Evolutionary conservation across 2,797 vertebrate species (phyloP).

Genomic region (Brachymystax lenok): DNA sequence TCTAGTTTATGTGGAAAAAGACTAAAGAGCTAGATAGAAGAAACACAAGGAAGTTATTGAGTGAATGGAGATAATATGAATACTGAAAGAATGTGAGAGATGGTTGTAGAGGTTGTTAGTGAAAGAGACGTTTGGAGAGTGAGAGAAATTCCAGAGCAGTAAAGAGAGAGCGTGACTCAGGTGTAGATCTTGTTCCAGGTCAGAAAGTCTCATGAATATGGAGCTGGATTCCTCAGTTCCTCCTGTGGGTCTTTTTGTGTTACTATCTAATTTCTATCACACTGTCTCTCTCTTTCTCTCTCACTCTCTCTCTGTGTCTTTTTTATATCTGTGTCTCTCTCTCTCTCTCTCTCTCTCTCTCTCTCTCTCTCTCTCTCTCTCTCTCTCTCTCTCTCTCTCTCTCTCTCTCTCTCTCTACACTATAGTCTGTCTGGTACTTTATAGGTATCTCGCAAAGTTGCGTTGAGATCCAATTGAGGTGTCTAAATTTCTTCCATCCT

Average conservation of each 20-base stretch:
- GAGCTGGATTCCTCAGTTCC: neutral
- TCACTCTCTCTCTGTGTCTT: neutral
- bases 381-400: slow-evolving; percentile 20
- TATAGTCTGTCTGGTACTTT: neutral
- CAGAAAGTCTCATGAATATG: slow-evolving; percentile 18
- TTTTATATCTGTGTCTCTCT: neutral
- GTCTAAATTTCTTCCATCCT: neutral
- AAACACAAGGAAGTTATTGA: neutral
- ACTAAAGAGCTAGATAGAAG: slow-evolving; percentile 19
- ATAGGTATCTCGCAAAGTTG: neutral
- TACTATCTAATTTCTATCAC: neutral
- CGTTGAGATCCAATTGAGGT: too few relatives aligned
- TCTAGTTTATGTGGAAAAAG: slow-evolving; percentile 18
- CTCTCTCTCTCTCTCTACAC: slow-evolving; percentile 4
- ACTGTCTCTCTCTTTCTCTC: slow-evolving; percentile 5
- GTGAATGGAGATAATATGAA: slow-evolving; percentile 8
- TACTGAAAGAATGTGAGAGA: neutral
- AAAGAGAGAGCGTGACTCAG: slow-evolving; percentile 6
- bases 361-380: slow-evolving; percentile 19
- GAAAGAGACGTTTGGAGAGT: neutral
- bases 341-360: slow-evolving; percentile 11
- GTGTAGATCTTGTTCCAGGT: slow-evolving; percentile 18
- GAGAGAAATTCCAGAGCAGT: slow-evolving; percentile 15
- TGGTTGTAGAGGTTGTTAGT: neutral
- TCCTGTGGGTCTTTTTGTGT: neutral